Base-by-base conservation (phyloP, 2,113 vertebrate genomes). In the Pteronura brasiliensis region DNA sequence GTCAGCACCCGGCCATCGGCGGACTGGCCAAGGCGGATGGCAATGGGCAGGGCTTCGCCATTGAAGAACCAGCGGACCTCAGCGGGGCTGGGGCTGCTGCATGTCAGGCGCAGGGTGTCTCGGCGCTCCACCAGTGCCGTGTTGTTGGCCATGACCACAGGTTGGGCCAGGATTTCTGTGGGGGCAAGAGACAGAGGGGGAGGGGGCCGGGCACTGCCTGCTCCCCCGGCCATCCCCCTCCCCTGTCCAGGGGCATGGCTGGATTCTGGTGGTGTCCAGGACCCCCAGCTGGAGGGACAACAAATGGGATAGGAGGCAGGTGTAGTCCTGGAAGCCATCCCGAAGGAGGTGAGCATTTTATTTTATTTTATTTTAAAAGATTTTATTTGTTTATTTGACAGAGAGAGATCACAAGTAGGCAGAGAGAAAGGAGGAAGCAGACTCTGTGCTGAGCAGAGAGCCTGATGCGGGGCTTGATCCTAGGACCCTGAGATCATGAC, bases 21-120 rank as follows among this genome's bases (percentile, higher is more conserved):
- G 59, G 96, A 98, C 86, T 98, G 88, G 67, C 96, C 92, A 0
- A 98, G 91, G 83, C 98, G 98, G 52, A 97, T 0, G 2, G 92
- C 49, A 0, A 97, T 49, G 4, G 96, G 98, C 83, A 98, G 93
- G 23, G 80, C 1, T 7, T 92, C 92, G 12, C 98, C 97, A 0
- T 98, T 98, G 96, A 98, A 96, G 96, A 98, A 97, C 98, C 98
- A 98, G 77, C 97, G 98, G 79, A 96, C 96, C 71, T 98, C 93
- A 0, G 94, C 97, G 0, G 92, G 79, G 59, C 97, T 90, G 71
- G 95, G 96, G 96, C 97, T 97, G 79, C 74, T 88, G 88, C 98
- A 98, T 0, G 3, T 12, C 39, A 98, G 96, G 4, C 11, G 94
- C 31, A 98, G 95, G 14, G 98, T 96, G 93, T 98, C 98, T 11